Conservation (phyloP, 2,888 invertebrate species). For the Caenorhabditis afra region DNA sequence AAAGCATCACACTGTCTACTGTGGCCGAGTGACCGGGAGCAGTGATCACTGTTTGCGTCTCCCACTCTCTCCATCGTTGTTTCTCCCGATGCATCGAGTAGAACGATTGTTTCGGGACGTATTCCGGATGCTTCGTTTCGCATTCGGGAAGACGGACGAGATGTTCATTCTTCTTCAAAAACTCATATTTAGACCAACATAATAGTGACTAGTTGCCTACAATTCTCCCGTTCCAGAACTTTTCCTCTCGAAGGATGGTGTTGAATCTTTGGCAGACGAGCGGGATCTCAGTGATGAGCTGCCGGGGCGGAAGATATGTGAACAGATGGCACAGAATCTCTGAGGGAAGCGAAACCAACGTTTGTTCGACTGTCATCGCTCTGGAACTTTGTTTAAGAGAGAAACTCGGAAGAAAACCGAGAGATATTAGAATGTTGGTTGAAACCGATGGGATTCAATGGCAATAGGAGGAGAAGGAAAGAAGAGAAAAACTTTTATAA, state of each 20-base stretch:
- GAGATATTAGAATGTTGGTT: background rate
- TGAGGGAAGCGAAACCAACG: constrained; percentile 7
- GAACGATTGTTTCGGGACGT: constrained; percentile 29
- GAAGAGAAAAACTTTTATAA: background rate
- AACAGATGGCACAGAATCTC: constrained; percentile 46
- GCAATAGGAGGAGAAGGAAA: background rate
- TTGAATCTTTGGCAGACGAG: constrained; percentile 57
- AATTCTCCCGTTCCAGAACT: constrained; percentile 60
- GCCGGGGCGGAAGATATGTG: constrained; percentile 20
- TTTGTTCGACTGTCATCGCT: constrained; percentile 5
- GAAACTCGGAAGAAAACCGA: no score
- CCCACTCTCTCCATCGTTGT: constrained; percentile 50
- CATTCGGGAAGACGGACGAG: constrained; percentile 27
- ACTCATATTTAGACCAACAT: no score
- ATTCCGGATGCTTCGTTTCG: constrained; percentile 29
- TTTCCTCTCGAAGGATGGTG: constrained; percentile 42
- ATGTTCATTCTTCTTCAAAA: constrained; percentile 26
- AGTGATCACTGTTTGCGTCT: constrained; percentile 31
- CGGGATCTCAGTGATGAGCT: constrained; percentile 40
- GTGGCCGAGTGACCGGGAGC: constrained; percentile 58
- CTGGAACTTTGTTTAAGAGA: background rate
- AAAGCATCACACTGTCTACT: constrained; percentile 60
- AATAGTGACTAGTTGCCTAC: no score
- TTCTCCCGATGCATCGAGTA: constrained; percentile 14
- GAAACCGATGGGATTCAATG: background rate